Evolutionary conservation across 2,888 invertebrate genomes (phyloP), one percentile per base, ranked within the genome.

Genomic region (Mesorhabditis belari): DNA sequence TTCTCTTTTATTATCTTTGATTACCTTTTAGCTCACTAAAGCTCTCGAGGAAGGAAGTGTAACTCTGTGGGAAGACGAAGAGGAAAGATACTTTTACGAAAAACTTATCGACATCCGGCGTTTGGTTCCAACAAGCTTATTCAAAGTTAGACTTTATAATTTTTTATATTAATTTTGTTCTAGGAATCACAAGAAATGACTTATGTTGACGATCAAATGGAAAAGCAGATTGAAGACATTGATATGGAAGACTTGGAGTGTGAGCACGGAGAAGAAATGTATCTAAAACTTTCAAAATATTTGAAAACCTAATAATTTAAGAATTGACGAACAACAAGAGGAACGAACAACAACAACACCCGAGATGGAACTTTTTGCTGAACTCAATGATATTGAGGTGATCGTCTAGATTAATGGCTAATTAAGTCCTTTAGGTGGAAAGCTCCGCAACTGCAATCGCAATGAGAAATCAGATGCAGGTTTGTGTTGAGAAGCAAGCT

Each of bases 11-110:
- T 58, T 19, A 54, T 4, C 25, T n/a, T 35, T 51, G 19, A 21
- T 56, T 44, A 19, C 23, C 19, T 59, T 64, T 23, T 60, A 74
- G 70, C 65, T 77, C 60, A 65, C 65, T 5, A 62, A 61, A 21
- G 76, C 68, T 17, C 57, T 74, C n/a, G 71, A 64, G 5, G 74
- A 76, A 51, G 75, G 75, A 9, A 62, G 64, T 5, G 58, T 74
- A 44, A 62, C 64, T 5, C 49, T 78, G 23, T 79, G 77, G 76
- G 69, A 61, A 2, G 77, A 78, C 57, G 67, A 70, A 6, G 77
- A 79, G 58, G 69, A 75, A 6, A 66, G 70, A 9, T 63, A 66
- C 2, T 78, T 75, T 58, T 75, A 75, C 54, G 69, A 68, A 51
- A 66, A 68, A 57, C 62, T 74, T 26, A 65, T 71, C 9, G 66